Evolutionary conservation across 2,888 invertebrate genomes (phyloP).

Genomic region (Calameuta idolon): DNA sequence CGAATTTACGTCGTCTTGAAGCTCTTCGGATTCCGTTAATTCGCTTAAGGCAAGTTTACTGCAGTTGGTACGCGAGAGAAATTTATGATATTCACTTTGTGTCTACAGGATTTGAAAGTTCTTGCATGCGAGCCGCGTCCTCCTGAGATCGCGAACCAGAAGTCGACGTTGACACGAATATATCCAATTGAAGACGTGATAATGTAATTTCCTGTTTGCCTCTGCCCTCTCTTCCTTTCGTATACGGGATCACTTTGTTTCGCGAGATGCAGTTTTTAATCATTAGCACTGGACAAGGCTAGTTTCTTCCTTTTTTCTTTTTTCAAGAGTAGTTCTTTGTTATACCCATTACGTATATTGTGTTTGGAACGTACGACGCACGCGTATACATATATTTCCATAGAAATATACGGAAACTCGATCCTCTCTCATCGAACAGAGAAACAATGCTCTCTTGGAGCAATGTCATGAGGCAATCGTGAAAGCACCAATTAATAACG

Average conservation of each 20-base stretch:
- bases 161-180: not conserved
- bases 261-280: not conserved
- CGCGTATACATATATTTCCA: not conserved
- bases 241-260: not conserved
- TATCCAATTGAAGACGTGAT: not conserved
- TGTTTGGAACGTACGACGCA: not conserved
- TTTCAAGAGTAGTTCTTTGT: no score
- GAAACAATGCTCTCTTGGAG: not conserved
- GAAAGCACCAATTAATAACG: not conserved
- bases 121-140: constrained; percentile 27
- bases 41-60: constrained; percentile 48
- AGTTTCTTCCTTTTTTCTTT: not conserved
- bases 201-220: not conserved
- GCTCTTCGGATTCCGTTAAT: constrained; percentile 38
- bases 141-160: not conserved
- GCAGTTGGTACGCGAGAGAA: constrained; percentile 45
- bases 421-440: not conserved
- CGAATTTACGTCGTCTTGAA: not conserved
- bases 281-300: not conserved
- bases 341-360: not conserved
- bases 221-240: not conserved
- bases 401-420: not conserved
- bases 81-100: constrained; percentile 30
- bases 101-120: constrained; percentile 32
- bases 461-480: not conserved